phyloP scores from a whole-genome alignment of 2,113 vertebrate genomes.

The Carassius carassius region DNA sequence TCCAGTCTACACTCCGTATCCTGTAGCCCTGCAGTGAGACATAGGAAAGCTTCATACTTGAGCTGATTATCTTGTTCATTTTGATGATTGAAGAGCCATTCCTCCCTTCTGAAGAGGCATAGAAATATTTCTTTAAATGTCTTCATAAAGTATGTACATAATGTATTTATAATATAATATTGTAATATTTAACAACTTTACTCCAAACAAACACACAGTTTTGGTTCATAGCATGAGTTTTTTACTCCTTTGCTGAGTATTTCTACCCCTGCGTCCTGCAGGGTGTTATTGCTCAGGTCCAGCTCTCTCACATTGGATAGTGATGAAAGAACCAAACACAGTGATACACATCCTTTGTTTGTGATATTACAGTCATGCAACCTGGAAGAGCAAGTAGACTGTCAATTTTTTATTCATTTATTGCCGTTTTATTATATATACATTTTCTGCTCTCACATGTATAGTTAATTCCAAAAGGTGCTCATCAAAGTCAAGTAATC shows the following conservation, averaged over 20 bases:
- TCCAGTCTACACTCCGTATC: not conserved
- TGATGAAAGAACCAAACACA: not conserved
- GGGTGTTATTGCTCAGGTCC: conserved; percentile 11
- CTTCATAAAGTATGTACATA: too few species aligned
- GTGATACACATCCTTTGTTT: fast-evolving
- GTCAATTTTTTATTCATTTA: too few species aligned
- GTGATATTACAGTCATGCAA: not conserved
- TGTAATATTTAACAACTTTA: not conserved
- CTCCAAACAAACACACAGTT: not conserved
- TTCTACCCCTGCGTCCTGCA: conserved; percentile 21
- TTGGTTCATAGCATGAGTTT: not conserved
- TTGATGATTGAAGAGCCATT: too few species aligned
- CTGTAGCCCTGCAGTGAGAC: not conserved
- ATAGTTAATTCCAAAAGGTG: too few species aligned
- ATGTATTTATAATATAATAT: too few species aligned
- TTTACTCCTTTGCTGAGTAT: conserved; percentile 5
- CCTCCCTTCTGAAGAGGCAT: too few species aligned
- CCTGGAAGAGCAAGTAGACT: not conserved
- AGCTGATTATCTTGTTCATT: too few species aligned
- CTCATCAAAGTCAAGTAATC: too few species aligned
- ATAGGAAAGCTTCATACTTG: too few species aligned
- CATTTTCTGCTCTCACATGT: too few species aligned
- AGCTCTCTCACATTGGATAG: not conserved
- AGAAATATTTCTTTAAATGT: too few species aligned
- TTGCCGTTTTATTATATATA: too few species aligned